Base-by-base conservation (phyloP, 2,888 invertebrate genomes). In the Nomada flava region DNA sequence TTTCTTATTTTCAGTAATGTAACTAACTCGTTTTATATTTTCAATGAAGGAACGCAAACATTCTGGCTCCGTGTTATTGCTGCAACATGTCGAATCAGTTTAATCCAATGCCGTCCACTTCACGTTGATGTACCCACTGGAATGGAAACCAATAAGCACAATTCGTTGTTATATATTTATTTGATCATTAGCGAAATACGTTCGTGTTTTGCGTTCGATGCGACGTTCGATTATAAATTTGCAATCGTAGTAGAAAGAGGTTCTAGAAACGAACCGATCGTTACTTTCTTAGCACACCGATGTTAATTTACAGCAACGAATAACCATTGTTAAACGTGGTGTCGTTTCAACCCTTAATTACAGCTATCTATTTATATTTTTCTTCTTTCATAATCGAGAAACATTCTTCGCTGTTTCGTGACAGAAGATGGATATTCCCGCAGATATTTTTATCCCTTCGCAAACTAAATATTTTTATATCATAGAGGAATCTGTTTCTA, bases 51-150 rank as follows among this genome's bases (percentile, higher is more conserved):
- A 88, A 89, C 70, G 86, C 86, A 73, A 89, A 89, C 79, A 81
- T 89, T 78, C 88, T 89, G 83, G 86, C 88, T 83, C 88, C 90
- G 71, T 91, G 89, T 83, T 92, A 90, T 82, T 91, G 90, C 88
- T 91, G 92, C 85, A 91, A 90, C 84, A 91, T 91, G 91, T 91
- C 91, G 90, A 91, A 88, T 89, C 91, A 90, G 86, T 90, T 90
- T 87, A 90, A 91, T 89, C 89, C 90, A 91, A 91, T 91, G 90
- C 93, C 93, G 93, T 93, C 93, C 93, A 92, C 90, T 85, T 91
- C 91, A 82, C 87, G 89, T 89, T 92, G 86, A 89, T 55, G 71
- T 76, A 74, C 69, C 86, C 84, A 86, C 84, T 82, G 82, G 75
- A 86, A 83, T 76, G 77, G 73, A 85, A 86, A 69, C 79, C 79